Evolutionary conservation across 2,797 vertebrate species (phyloP).

Genomic region (Bucorvus abyssinicus): DNA sequence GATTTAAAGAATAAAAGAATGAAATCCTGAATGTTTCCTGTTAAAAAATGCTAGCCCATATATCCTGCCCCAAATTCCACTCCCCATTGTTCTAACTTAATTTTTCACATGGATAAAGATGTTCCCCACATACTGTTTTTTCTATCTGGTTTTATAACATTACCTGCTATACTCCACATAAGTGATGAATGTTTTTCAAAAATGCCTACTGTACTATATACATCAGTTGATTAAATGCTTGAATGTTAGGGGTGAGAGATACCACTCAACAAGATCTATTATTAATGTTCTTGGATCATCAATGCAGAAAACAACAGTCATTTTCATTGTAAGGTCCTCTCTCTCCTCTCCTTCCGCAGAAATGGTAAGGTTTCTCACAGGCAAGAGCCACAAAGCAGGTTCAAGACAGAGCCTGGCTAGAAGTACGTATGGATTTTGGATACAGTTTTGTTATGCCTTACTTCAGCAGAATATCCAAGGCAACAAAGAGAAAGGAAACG

Average conservation of each 20-base stretch:
- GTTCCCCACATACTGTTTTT: not conserved
- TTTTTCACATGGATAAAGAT: not conserved
- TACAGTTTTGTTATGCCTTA: constrained; percentile 67
- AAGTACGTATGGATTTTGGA: constrained; percentile 57
- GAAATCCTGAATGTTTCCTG: not conserved
- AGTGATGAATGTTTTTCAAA: not conserved
- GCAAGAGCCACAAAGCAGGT: constrained; percentile 40
- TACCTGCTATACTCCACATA: not conserved
- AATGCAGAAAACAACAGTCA: constrained; percentile 2
- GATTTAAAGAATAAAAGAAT: not conserved
- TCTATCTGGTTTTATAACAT: not conserved
- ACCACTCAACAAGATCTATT: constrained; percentile 14
- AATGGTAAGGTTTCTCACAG: constrained; percentile 11
- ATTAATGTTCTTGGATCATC: constrained; percentile 33
- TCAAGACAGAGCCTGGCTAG: constrained; percentile 40
- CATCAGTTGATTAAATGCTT: constrained; percentile 17
- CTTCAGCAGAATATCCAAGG: constrained; percentile 71
- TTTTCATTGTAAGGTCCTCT: constrained; percentile 39
- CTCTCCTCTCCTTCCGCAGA: constrained; percentile 4
- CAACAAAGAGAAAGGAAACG: constrained; percentile 51
- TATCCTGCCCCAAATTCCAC: not conserved
- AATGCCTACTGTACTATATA: not conserved
- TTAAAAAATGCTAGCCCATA: not conserved
- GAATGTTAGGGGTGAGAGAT: not conserved
- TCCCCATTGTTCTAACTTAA: not conserved